Base-by-base conservation (phyloP, 2,888 invertebrate species). In the Elaeidobius kamerunicus region DNA sequence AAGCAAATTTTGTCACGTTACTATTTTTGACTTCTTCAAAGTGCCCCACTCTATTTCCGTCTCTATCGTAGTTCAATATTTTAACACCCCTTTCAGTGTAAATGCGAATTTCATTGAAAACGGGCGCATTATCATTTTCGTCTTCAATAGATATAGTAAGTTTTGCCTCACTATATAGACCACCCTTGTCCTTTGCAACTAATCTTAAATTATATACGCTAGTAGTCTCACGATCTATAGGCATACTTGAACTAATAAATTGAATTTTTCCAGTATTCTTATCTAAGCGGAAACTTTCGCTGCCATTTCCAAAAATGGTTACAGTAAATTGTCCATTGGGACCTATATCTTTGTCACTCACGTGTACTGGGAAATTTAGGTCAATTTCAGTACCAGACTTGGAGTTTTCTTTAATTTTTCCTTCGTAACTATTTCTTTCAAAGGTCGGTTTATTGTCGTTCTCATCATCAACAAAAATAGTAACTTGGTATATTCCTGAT, bases 371-470 rank as follows among this genome's bases (percentile, higher is more conserved):
- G 60, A 81, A 79, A 52, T 82, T 80, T 69, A 89, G 75, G 58
- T 80, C 79, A 1, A 91, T 82, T 69, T 86, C 84, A 0, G 85
- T 84, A 5, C 84, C 84, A 30, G 77, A 74, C 7, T 75, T 75
- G 20, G 88, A 83, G 69, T 94, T 91, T 74, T 95, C 94, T 35
- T 76, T 73, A 12, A 95, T 84, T 55, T 79, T 77, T 1, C 91
- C 90, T 63, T 88, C 86, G 67, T 91, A 94, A 1, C 76, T 69
- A 1, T 78, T 67, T 9, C 80, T 73, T 59, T 85, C 84, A 69
- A 95, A 94, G 51, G 81, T 71, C 0, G 95, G 94, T 2, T 90
- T 80, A 65, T 91, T 91, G 65, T 92, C 92, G 65, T 93, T 92
- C 56, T 88, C 88, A 67, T 93, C 92, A 55, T 88, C 87, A 1